These are phyloP conservation scores for Theodoxus fluviatilis DNA, from an alignment of 2,888 invertebrate species.

Conservation along the genomic window DNA sequence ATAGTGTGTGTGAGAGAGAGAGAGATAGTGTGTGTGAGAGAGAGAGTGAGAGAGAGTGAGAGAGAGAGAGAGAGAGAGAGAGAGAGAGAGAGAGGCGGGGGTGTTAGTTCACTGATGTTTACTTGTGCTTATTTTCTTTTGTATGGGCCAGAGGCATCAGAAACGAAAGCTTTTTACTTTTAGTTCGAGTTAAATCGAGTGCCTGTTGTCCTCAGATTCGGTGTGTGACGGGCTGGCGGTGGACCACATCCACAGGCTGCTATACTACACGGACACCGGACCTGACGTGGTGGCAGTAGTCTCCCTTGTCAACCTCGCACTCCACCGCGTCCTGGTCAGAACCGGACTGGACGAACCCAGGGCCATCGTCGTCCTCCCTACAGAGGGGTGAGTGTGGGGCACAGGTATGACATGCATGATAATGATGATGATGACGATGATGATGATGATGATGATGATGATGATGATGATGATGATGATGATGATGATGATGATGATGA, in stretches of 20 bases:
- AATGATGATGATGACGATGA: too few relatives aligned
- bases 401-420: too few relatives aligned
- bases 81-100: background rate
- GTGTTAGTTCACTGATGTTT: too few relatives aligned
- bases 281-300: constrained; percentile 48
- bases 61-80: constrained; percentile 18
- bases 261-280: constrained; percentile 57
- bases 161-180: too few relatives aligned
- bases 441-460: too few relatives aligned
- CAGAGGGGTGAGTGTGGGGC: constrained; percentile 28
- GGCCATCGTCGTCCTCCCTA: constrained; percentile 50
- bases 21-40: constrained; percentile 11
- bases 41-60: constrained; percentile 21
- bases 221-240: constrained; percentile 58
- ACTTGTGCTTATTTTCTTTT: too few relatives aligned
- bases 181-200: background rate
- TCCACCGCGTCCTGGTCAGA: constrained; percentile 43
- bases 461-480: too few relatives aligned
- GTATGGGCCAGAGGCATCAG: too few relatives aligned
- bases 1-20: constrained; percentile 15
- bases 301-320: constrained; percentile 33
- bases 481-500: too few relatives aligned
- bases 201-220: constrained; percentile 40
- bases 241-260: constrained; percentile 50
- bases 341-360: constrained; percentile 50